Percentiles rank a stretch among this genome's conserved stretches.
phyloP scores from a whole-genome alignment of 92 coral and sea anemone species.

The Parazoanthus atlanticus region DNA sequence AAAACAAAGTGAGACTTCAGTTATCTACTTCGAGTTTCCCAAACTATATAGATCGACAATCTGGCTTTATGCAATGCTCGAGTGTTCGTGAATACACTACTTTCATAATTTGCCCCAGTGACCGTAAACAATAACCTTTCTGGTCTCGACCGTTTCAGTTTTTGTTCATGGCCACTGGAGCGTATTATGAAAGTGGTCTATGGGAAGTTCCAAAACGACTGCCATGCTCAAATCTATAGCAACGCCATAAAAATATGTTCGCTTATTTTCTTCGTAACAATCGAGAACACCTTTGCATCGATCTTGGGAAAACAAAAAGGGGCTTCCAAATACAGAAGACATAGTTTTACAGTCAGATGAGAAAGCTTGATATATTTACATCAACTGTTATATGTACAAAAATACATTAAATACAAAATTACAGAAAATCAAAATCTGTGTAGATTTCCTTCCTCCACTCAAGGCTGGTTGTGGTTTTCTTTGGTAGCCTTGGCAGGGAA shows the following conservation, averaged over 20 bases:
- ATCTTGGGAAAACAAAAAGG: background rate
- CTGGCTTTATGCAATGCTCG: background rate
- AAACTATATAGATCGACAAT: background rate
- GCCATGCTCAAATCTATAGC: background rate
- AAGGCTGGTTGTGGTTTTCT: background rate
- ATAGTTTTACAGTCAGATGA: background rate
- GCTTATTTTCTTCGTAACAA: background rate
- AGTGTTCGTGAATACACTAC: background rate
- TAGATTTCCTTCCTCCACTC: background rate
- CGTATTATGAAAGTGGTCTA: no score
- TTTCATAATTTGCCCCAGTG: no score
- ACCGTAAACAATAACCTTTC: no score
- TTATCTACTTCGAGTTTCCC: background rate
- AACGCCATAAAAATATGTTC: background rate
- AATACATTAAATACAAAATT: background rate
- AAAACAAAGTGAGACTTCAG: background rate
- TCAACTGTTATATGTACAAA: background rate
- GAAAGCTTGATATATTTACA: background rate
- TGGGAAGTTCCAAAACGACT: background rate
- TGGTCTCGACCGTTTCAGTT: no score
- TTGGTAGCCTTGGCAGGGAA: background rate
- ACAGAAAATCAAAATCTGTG: background rate
- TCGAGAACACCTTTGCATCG: background rate
- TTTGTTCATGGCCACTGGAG: no score
- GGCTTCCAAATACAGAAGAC: background rate